Evolutionary conservation across 2,797 vertebrate genomes (phyloP).

Genomic region (Anas acuta): DNA sequence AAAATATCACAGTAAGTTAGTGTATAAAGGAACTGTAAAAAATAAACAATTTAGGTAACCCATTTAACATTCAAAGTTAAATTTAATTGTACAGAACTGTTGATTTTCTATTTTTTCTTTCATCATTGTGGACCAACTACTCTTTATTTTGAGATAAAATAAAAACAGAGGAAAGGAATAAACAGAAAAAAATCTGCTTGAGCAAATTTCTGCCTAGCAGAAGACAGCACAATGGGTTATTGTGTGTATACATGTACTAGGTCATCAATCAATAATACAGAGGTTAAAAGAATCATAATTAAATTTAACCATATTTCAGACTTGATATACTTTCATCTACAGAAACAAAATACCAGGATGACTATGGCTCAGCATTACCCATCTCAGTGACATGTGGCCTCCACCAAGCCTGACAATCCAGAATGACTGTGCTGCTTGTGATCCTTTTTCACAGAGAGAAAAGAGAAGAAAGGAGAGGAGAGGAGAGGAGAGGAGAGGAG

Average conservation of each 20-base stretch:
- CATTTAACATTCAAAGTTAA: neutral
- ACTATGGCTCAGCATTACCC: neutral
- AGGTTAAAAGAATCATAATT: neutral
- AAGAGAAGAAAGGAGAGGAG: neutral
- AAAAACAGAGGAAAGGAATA: neutral
- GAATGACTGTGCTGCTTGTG: neutral
- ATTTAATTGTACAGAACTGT: neutral
- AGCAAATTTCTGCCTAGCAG: neutral
- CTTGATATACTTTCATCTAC: neutral
- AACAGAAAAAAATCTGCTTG: neutral
- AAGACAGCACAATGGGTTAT: neutral
- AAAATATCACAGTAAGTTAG: neutral
- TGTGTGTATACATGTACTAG: neutral
- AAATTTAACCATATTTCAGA: neutral
- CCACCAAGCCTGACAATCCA: neutral
- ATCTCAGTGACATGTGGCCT: neutral
- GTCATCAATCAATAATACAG: neutral
- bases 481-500: no score
- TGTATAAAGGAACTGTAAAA: neutral
- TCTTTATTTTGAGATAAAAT: neutral
- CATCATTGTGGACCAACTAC: neutral
- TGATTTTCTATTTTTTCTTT: neutral
- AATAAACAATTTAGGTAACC: neutral
- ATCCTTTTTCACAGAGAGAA: neutral
- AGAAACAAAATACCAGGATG: neutral